These are phyloP conservation scores for Nephotettix cincticeps DNA, from an alignment of 1,140 invertebrate species.

Conservation along the genomic window DNA sequence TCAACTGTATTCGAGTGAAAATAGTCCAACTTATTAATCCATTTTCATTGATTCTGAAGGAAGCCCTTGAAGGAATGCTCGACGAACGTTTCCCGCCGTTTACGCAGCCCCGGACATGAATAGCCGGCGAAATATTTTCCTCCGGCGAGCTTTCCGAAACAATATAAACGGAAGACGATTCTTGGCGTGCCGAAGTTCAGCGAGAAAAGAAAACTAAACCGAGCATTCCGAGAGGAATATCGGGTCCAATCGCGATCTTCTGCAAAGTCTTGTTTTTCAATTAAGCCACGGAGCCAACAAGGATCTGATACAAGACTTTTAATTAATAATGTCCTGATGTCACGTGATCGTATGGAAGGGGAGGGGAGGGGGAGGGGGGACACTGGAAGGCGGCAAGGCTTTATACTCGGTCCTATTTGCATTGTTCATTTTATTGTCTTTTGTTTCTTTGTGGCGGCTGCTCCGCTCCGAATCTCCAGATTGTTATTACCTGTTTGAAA, in stretches of 20 bases:
- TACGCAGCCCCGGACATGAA: neutral
- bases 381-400: neutral
- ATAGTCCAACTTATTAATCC: too few relatives aligned
- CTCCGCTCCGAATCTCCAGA: neutral
- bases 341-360: neutral
- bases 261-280: conserved; percentile 9
- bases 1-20: too few relatives aligned
- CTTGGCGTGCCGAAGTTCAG: neutral
- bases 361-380: neutral
- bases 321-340: conserved; percentile 11
- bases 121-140: conserved; percentile 1
- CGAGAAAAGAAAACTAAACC: neutral
- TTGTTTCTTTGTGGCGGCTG: neutral
- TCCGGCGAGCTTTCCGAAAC: conserved; percentile 11
- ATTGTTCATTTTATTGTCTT: conserved; percentile 19
- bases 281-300: neutral
- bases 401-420: conserved; percentile 1
- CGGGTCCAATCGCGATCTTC: neutral
- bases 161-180: neutral
- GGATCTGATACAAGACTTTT: conserved; percentile 3
- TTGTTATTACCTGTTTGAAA: neutral
- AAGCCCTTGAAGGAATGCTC: too few relatives aligned
- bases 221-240: conserved; percentile 8
- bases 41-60: too few relatives aligned
- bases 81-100: neutral